phyloP scores from a whole-genome alignment of 23 tunicate genomes.

The Trididemnum miniatum region DNA sequence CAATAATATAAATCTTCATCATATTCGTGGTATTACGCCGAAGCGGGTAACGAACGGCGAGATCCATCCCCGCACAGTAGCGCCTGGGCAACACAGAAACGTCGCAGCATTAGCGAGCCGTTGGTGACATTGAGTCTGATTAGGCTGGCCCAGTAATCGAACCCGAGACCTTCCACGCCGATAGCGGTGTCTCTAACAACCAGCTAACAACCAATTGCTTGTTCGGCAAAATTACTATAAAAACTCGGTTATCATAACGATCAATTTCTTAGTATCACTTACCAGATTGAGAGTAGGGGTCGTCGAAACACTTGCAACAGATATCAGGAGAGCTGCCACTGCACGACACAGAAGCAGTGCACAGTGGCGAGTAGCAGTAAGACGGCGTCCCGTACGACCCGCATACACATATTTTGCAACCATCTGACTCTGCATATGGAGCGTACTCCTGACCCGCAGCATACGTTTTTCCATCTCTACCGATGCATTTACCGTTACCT shows the following conservation, averaged over 20 bases:
- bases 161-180: too few species aligned
- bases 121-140: too few species aligned
- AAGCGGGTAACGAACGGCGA: too few species aligned
- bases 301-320: background rate
- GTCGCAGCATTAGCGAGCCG: too few species aligned
- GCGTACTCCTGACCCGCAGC: background rate
- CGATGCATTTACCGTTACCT: background rate
- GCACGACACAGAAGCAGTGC: background rate
- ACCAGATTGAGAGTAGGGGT: background rate
- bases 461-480: background rate
- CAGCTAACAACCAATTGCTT: too few species aligned
- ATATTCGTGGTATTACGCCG: too few species aligned
- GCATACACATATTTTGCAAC: background rate
- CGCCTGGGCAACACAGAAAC: too few species aligned
- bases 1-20: too few species aligned
- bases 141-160: too few species aligned
- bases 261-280: background rate
- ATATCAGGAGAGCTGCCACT: background rate
- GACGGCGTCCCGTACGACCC: background rate
- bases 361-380: background rate
- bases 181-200: too few species aligned
- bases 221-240: background rate
- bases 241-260: background rate
- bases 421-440: background rate
- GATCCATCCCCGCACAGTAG: too few species aligned